Conservation (phyloP, 2,888 invertebrate genomes). For the Alentia gelatinosa region DNA sequence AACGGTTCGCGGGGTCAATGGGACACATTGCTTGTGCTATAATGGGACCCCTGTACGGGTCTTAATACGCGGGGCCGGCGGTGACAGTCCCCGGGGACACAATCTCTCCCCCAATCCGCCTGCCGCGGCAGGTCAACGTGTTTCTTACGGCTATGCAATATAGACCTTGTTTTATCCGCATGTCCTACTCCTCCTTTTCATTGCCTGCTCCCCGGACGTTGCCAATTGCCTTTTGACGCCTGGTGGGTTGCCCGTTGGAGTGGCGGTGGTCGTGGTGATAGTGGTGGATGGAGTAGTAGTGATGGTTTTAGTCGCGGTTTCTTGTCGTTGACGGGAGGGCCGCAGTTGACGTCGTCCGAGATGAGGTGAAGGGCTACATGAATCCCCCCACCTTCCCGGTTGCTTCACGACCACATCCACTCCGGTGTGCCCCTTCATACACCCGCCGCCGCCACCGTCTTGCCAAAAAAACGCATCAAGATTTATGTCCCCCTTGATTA, state of each 20-base stretch:
- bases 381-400: not conserved
- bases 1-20: not conserved
- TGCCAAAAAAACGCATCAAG: conserved; percentile 11
- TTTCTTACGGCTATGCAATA: not conserved
- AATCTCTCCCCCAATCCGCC: not conserved
- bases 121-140: not conserved
- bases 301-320: not conserved
- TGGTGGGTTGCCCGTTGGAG: not conserved
- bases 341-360: not conserved
- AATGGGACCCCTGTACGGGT: not conserved
- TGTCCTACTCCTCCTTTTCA: not conserved
- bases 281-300: not conserved
- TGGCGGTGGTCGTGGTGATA: not conserved
- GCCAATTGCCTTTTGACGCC: not conserved
- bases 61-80: not conserved
- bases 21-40: not conserved
- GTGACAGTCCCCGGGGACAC: too few relatives aligned
- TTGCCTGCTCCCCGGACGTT: not conserved
- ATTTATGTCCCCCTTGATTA: conserved; percentile 4
- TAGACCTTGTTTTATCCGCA: not conserved
- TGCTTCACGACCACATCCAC: not conserved
- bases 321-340: not conserved
- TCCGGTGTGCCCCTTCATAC: not conserved
- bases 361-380: not conserved
- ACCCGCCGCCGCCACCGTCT: not conserved